Evolutionary conservation across 2,888 invertebrate genomes (phyloP), one percentile per base, ranked within the genome.

Genomic region (Melinaea marsaeus): DNA sequence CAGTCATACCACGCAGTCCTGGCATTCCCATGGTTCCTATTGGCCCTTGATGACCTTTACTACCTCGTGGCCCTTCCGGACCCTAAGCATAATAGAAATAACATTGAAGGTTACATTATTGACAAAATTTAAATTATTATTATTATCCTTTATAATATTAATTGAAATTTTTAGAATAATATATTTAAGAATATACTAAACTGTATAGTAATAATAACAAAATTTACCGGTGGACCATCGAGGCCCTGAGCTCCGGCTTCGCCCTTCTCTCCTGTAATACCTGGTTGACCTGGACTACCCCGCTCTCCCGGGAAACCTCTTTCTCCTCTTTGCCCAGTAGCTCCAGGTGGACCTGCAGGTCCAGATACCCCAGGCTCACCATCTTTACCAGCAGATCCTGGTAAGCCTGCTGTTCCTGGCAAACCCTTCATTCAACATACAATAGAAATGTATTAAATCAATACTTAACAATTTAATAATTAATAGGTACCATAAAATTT

Each of bases 381-480:
- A 79, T 96, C 95, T 83, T 96, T 96, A n/a, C 96, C 96, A 1
- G 94, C 92, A 6, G 92, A 79, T 0, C 96, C 96, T 2, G 94
- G 93, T 75, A 92, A 92, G 1, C 96, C 96, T 45, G 94, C 92
- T 47, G 93, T 80, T 66, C 96, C 96, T 22, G 96, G 95, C 76
- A 95, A 91, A 51, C 95, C 95, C 94, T 94, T 66, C 11, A 42
- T 9, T 42, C 42, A 42, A 42, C 6, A 57, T 34, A 61, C 22
- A 60, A 57, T 22, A 11, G 13, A 57, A 51, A 9, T 32, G 55
- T 54, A 58, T 3, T 56, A 45, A 32, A 59, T 46, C 47, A 48
- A 32, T 56, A 35, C 54, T 46, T 2, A 48, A 48, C 7, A 48
- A 45, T 45, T 45, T 45, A 9, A n/a, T n/a, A 13, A 46, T 46